Evolutionary conservation across 2,888 invertebrate genomes (phyloP), one percentile per base, ranked within the genome.

Genomic region (Falcaria lacertinaria): DNA sequence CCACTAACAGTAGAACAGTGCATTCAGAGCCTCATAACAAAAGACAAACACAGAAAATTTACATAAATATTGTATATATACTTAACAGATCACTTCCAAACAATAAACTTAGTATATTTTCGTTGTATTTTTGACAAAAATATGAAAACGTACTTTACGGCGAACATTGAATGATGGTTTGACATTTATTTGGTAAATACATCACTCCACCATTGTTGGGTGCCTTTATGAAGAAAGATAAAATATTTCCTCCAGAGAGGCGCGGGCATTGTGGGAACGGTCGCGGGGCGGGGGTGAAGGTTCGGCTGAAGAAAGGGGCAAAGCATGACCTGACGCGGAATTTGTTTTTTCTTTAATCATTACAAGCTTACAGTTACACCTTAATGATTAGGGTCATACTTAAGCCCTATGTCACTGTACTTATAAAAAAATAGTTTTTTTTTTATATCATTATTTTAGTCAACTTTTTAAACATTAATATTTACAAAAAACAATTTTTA

Each of bases 181-280:
- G 84, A 84, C 84, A 82, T 86, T 86, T 85, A 82, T 85, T 85
- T 80, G 73, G 72, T 77, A 82, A 83, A 86, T 79, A 83, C 80
- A 80, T 84, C 80, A 79, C 73, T 75, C 71, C 52, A 57, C 76
- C 70, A 81, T 83, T 81, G 84, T 83, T 76, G 75, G 73, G 76
- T 76, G 70, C 78, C 78, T 85, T 82, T 85, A 81, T 84, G 81
- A 84, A 83, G 82, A 79, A 84, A 82, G 80, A 84, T 85, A 82
- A 85, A 85, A 87, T 84, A 86, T 84, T 85, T 84, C 76, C 80
- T 74, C 62, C 67, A 79, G 64, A 78, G 66, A 66, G 71, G 69
- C 22, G 13, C 71, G 61, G 75, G 73, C 60, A 76, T 84, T 84
- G 83, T 78, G 72, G 69, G 56, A 78, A 81, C 80, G 79, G 80